Percentiles rank a stretch among this genome's conserved stretches.
Conservation (phyloP, 2,113 vertebrate genomes). For the Petromus typicus region DNA sequence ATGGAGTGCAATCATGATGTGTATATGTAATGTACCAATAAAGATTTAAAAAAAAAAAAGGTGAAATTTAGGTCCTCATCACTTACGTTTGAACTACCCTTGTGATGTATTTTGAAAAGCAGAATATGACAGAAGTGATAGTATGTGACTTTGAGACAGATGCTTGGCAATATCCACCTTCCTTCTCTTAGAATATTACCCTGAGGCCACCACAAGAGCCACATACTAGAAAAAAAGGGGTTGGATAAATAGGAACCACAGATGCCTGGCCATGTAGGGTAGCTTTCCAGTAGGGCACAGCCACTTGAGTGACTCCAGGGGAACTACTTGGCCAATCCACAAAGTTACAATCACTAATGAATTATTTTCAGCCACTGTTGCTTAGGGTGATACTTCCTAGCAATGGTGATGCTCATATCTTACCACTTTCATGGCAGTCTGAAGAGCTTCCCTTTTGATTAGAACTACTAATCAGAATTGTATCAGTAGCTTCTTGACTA, state of each 20-base stretch:
- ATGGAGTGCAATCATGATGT: too few relatives aligned
- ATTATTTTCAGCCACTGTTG: not conserved
- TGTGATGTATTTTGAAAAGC: not conserved
- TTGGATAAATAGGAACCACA: not conserved
- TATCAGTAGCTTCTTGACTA: not conserved
- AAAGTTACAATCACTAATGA: not conserved
- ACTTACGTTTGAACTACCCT: not conserved
- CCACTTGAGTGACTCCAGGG: not conserved
- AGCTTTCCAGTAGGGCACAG: not conserved
- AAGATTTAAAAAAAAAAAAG: too few relatives aligned
- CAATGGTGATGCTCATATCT: not conserved
- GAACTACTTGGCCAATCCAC: not conserved
- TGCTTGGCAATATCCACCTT: not conserved
- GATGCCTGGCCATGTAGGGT: too few relatives aligned
- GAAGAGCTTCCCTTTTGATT: not conserved
- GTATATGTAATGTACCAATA: too few relatives aligned
- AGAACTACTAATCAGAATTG: not conserved
- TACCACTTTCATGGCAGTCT: not conserved
- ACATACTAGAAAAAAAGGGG: not conserved
- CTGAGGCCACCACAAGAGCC: not conserved
- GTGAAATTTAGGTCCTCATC: not conserved
- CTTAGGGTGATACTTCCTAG: not conserved
- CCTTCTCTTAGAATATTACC: not conserved
- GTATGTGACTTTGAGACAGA: not conserved
- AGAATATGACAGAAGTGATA: not conserved